phyloP scores from a whole-genome alignment of 2,113 vertebrate genomes.

The Oenanthe melanoleuca region DNA sequence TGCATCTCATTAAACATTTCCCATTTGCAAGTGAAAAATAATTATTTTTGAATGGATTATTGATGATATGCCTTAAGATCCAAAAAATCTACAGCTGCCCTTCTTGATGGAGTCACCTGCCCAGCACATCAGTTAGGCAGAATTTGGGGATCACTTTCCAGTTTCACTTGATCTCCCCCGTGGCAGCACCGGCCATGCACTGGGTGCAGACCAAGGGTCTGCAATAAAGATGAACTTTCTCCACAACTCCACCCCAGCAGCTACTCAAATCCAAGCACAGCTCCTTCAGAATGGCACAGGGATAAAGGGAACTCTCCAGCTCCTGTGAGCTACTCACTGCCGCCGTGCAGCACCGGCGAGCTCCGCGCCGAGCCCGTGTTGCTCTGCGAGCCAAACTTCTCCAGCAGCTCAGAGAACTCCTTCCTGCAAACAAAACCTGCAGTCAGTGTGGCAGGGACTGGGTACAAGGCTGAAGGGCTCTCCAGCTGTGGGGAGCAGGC shows the following conservation, averaged over 20 bases:
- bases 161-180: fast-evolving
- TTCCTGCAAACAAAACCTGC: conserved; percentile 70
- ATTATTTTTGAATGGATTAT: neutral
- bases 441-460: neutral
- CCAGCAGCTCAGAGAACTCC: conserved; percentile 88
- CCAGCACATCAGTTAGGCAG: neutral
- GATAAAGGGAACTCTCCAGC: neutral
- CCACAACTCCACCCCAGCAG: neutral
- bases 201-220: neutral
- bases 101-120: neutral
- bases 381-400: conserved; percentile 86
- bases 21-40: neutral
- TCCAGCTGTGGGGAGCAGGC: neutral
- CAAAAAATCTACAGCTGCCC: too few relatives aligned
- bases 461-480: neutral
- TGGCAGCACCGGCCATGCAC: neutral
- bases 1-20: neutral
- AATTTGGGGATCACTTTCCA: neutral
- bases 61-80: neutral
- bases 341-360: conserved; percentile 78
- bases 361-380: conserved; percentile 83
- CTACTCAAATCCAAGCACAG: neutral
- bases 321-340: conserved; percentile 65
- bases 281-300: neutral
- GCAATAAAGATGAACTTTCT: fast-evolving